Base-by-base conservation (phyloP, 2,113 vertebrate genomes). In the Apteryx mantelli region DNA sequence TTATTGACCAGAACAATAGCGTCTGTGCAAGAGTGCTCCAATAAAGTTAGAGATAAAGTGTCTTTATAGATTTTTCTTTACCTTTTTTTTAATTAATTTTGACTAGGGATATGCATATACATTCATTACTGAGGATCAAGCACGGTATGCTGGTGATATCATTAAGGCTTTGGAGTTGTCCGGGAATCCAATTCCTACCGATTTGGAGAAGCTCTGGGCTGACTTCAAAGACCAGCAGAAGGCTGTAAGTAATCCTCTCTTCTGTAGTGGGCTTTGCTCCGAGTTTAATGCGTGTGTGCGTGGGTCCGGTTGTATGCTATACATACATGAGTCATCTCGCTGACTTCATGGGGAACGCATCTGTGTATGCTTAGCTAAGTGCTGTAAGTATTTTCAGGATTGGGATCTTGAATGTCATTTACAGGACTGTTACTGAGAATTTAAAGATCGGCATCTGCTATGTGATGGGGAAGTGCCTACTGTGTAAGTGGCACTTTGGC, bases 201-300 rank as follows among this genome's bases (percentile, higher is more conserved):
- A 99, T 81, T 97, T 99, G 76, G 99, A 99, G 96, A 98, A 99
- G 96, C 99, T 99, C 34, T 99, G 99, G 99, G 98, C 96, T 79
- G 99, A 98, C 77, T 99, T 99, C 96, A 99, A 99, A 98, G 99
- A 99, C 81, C 99, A 99, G 3, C 99, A 99, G 97, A 99, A 99
- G 96, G 99, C 99, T 73, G 99, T 99, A 92, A 98, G 98, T 98
- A 80, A 95, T 91, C 77, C 73, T 84, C 82, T 30, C 9, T 85
- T 64, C 70, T 73, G 4, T 5, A 14, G 16, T 19, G 42, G 18
- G 25, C 44, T 69, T 71, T 95, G 70, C 16, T 84, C 30, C 80
- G 63, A 44, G 38, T 91, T 89, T 84, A 48, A 36, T 15, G 34
- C 0, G 0, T 74, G 4, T 5, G 10, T 36, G 48, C 0, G 0